Conservation (phyloP, 2,113 vertebrate species). For the Lanius collurio region DNA sequence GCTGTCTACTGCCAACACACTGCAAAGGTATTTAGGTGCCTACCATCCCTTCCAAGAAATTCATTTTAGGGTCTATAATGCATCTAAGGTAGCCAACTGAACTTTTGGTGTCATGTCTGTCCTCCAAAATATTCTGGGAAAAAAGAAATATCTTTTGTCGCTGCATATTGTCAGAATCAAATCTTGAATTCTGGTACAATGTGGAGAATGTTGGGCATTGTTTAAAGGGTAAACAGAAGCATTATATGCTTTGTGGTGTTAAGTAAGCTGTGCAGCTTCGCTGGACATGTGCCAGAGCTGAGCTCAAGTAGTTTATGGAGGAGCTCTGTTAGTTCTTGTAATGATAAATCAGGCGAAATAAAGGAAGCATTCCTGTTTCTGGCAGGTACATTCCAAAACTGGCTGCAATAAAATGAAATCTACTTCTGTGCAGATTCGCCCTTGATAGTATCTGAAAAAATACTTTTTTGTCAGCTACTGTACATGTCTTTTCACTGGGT, state of each 20-base stretch:
- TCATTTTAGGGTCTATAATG: not conserved
- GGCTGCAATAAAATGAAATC: not conserved
- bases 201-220: not conserved
- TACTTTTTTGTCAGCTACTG: constrained; percentile 10
- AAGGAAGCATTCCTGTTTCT: constrained; percentile 44
- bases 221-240: not conserved
- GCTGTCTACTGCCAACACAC: not conserved
- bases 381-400: constrained; percentile 42
- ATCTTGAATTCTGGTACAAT: not conserved
- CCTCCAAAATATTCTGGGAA: not conserved
- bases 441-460: constrained; percentile 34
- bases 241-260: not conserved
- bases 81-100: not conserved
- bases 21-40: not conserved
- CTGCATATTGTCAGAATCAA: not conserved
- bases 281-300: constrained; percentile 1
- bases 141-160: not conserved
- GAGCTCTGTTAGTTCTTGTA: constrained; percentile 43
- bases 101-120: accelerated
- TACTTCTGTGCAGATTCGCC: constrained; percentile 10
- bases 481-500: not conserved
- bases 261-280: not conserved
- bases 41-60: not conserved
- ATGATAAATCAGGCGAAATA: constrained; percentile 47
- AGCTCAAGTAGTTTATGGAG: not conserved